Evolutionary conservation across 2,113 vertebrate species (phyloP).

Genomic region (Corythoichthys intestinalis): DNA sequence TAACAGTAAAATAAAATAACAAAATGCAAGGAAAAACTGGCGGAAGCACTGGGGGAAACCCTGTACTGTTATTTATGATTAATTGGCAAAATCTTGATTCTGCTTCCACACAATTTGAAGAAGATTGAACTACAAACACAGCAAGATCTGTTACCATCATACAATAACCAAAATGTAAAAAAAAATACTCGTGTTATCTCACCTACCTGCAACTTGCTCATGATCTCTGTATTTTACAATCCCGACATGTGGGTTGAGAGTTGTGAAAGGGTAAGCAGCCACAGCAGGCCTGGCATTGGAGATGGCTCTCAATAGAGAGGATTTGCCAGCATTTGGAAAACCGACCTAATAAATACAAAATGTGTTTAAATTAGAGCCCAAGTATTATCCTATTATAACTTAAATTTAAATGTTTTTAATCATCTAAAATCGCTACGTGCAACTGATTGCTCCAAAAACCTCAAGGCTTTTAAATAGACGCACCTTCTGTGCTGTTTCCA

Average conservation of each 20-base stretch:
- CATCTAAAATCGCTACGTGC: no score
- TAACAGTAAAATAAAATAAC: no score
- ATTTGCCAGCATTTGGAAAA: constrained; percentile 95
- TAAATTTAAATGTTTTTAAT: no score
- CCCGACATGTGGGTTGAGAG: constrained; percentile 89
- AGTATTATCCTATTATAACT: no score
- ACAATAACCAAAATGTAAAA: neutral
- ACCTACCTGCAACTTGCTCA: constrained; percentile 86
- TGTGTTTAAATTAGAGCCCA: neutral
- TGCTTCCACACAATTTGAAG: no score
- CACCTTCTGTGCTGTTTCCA: no score
- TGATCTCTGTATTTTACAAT: constrained; percentile 84
- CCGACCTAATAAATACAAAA: constrained; percentile 77
- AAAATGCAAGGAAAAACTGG: no score
- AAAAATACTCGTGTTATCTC: neutral
- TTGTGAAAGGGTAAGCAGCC: constrained; percentile 93
- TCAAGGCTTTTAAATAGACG: no score
- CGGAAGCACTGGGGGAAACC: no score
- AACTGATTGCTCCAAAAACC: no score
- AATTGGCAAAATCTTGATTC: neutral
- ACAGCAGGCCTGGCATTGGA: constrained; percentile 88
- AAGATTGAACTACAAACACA: no score
- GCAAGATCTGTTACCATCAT: no score
- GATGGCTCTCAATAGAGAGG: constrained; percentile 85
- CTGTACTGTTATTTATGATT: neutral